Base-by-base conservation (phyloP, 2,113 vertebrate genomes). In the Saguinus midas region DNA sequence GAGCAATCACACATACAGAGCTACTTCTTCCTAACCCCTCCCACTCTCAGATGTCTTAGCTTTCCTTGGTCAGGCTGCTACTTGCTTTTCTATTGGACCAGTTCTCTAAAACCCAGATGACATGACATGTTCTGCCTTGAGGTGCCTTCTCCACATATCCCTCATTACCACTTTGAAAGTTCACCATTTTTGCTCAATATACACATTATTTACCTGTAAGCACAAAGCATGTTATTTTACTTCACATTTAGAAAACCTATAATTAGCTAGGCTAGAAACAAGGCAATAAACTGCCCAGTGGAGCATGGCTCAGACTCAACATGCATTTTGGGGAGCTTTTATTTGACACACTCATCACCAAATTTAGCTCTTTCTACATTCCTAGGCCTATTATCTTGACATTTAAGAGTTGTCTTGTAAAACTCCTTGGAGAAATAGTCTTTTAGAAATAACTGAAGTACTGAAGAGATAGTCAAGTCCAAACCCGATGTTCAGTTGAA, bases 241-340 rank as follows among this genome's bases (percentile, higher is more conserved):
- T 25, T 0, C 8, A 25, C 57, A 83, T 88, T 90, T 70, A 95
- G 70, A 92, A 68, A 96, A 94, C 40, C 64, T 93, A 18, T 92
- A 79, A 79, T 79, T 94, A 97, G 40, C 43, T 70, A 90, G 50
- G 68, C 25, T 81, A 95, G 55, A 94, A 90, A 88, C 27, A 81
- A 84, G 25, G 52, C 40, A 82, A 82, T 32, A 89, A 80, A 75
- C 18, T 94, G 32, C 32, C 61, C 78, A 48, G 20, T 12, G 90
- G 72, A 92, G 27, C 55, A 5, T 40, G 27, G 45, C 48, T 73
- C 17, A 76, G 83, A 76, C 79, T 73, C 45, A 13, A 58, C 23
- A 50, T 32, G 14, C 4, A 6, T 21, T 72, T 1, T 37, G 55
- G 58, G 61, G 11, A 4, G 11, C 11, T 27, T 88, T 61, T 13